Base-by-base conservation (phyloP, 2,888 invertebrate genomes). In the Erannis defoliaria region DNA sequence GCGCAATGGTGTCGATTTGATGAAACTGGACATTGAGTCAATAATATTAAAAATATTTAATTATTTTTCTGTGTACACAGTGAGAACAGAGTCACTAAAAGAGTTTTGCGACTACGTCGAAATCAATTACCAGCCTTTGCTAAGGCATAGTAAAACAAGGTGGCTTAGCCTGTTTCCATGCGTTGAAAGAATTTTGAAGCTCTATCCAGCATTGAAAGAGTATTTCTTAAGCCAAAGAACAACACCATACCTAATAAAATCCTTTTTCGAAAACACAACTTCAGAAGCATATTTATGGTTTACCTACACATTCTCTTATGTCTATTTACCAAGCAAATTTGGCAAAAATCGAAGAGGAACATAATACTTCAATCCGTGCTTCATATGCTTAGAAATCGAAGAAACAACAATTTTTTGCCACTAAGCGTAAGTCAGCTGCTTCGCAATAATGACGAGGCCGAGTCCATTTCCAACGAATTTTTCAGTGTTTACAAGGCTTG, bases 61-160 rank as follows among this genome's bases (percentile, higher is more conserved):
- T 49, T 65, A 72, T 65, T 76, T 74, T 65, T 66, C 62, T 31
- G 70, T 72, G 54, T 75, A 71, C 58, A 75, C 75, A 37, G 65
- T 72, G 18, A 50, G 72, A 53, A 68, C 64, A 45, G 70, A 68
- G 43, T 54, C 49, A 40, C 55, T 75, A 23, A 71, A 72, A 66
- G 60, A 65, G 46, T 72, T 74, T 66, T 76, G 73, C 51, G 69
- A 73, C 16, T 67, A 66, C 51, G 68, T 65, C 43, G 62, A 70
- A 31, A 58, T 70, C 26, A 67, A 71, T 46, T 72, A 70, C 61
- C 55, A 64, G 55, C 67, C 58, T 14, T 33, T 71, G 23, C 55
- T 71, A 31, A 54, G 56, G 42, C 66, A 73, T 43, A 65, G 59
- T 42, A 72, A 64, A 62, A 67, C 64, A 38, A 60, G 61, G 49